phyloP scores from a whole-genome alignment of 2,888 invertebrate genomes.

The Ophion obscuratus region DNA sequence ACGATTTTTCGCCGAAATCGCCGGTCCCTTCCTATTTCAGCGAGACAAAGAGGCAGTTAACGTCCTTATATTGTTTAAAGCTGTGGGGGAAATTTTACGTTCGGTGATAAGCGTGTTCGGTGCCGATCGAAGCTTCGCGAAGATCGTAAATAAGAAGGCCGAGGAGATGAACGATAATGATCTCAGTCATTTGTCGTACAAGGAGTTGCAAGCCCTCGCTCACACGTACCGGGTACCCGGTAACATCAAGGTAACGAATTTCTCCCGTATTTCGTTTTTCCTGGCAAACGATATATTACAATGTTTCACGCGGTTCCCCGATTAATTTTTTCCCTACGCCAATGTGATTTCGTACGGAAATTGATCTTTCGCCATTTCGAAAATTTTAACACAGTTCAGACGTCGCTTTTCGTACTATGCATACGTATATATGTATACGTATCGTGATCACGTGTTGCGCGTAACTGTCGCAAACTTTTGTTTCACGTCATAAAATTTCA shows the following conservation, averaged over 20 bases:
- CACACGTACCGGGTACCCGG: slow-evolving; percentile 78
- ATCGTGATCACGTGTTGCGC: not conserved
- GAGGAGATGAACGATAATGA: slow-evolving; percentile 73
- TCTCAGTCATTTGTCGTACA: slow-evolving; percentile 78
- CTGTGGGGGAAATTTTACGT: not conserved
- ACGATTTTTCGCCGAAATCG: slow-evolving; percentile 33
- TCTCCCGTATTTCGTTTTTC: not conserved
- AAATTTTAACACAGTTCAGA: not conserved
- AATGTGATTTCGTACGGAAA: not conserved
- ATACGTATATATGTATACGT: slow-evolving; percentile 19
- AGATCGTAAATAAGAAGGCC: not conserved
- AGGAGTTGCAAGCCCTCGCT: slow-evolving; percentile 80
- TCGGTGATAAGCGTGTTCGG: slow-evolving; percentile 19
- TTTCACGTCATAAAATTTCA: slow-evolving; percentile 9
- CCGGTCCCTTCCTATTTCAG: not conserved
- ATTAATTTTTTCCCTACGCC: not conserved
- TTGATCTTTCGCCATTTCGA: not conserved
- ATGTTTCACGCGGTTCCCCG: not conserved
- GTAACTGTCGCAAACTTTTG: slow-evolving; percentile 18
- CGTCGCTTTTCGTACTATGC: not conserved
- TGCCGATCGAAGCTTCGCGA: slow-evolving; percentile 8
- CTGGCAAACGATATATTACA: not conserved
- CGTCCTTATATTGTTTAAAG: slow-evolving; percentile 1
- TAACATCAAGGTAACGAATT: slow-evolving; percentile 80
- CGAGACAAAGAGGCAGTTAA: slow-evolving; percentile 39